Evolutionary conservation across 64 coral and sea anemone genomes (phyloP).

Genomic region (Montipora capricornis): DNA sequence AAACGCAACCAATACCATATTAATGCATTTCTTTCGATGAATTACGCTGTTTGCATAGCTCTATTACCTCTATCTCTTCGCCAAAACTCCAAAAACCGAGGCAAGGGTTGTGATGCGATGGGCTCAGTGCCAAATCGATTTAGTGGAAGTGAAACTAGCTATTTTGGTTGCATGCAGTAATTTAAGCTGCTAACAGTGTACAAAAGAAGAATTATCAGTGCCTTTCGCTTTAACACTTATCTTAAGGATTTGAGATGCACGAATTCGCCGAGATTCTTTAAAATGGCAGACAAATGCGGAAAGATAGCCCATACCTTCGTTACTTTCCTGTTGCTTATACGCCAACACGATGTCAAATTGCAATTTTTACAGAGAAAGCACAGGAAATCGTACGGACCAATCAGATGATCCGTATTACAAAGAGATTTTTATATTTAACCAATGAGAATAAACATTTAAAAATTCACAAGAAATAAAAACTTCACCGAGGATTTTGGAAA

Average conservation of each 20-base stretch:
- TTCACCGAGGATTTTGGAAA: background rate
- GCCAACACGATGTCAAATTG: constrained; percentile 2
- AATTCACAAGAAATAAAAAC: background rate
- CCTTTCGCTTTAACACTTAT: background rate
- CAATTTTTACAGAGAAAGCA: background rate
- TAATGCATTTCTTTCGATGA: background rate
- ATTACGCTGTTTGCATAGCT: background rate
- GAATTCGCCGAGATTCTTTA: background rate
- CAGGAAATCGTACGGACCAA: constrained; percentile 29
- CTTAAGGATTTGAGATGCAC: background rate
- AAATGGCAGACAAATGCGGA: background rate
- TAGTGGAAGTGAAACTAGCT: background rate
- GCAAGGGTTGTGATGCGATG: background rate
- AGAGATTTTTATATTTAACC: background rate
- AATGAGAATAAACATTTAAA: background rate
- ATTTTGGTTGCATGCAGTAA: background rate
- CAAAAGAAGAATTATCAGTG: background rate
- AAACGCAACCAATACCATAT: background rate
- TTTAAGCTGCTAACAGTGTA: background rate
- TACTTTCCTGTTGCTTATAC: too few species aligned
- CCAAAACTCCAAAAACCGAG: background rate
- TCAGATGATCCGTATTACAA: background rate
- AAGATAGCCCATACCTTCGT: background rate
- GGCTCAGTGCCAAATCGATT: background rate
- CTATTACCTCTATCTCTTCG: background rate